Conservation (phyloP, 2,888 invertebrate species). For the Dermolepida albohirtum region DNA sequence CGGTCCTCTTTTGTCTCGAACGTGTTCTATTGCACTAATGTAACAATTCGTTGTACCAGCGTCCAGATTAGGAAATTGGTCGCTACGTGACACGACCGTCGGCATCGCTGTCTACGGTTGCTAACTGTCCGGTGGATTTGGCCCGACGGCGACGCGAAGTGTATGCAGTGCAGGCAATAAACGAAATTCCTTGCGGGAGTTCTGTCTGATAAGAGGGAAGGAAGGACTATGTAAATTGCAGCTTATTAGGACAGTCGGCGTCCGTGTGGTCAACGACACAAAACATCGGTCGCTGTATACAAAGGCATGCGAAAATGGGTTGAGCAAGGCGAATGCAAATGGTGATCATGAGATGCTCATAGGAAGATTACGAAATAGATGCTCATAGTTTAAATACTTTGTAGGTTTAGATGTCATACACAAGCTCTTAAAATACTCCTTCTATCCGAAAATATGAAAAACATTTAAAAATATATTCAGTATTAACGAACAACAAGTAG, state of each 20-base stretch:
- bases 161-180: conserved; percentile 4
- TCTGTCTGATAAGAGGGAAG: conserved; percentile 8
- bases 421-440: too few relatives aligned
- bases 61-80: conserved; percentile 8
- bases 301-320: too few relatives aligned
- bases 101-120: neutral
- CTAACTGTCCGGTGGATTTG: neutral
- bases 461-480: too few relatives aligned
- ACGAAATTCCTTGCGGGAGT: conserved; percentile 15
- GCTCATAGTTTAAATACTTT: too few relatives aligned
- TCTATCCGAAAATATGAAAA: too few relatives aligned
- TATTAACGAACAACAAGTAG: too few relatives aligned
- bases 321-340: too few relatives aligned
- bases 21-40: neutral
- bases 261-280: neutral
- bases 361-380: too few relatives aligned
- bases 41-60: neutral
- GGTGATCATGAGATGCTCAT: too few relatives aligned
- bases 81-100: conserved; percentile 20
- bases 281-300: neutral
- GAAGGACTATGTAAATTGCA: conserved; percentile 11
- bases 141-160: neutral
- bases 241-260: conserved; percentile 7
- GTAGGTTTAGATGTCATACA: too few relatives aligned
- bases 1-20: neutral